Base-by-base conservation (phyloP, 2,888 invertebrate species). In the Ommatoiulus sabulosus region DNA sequence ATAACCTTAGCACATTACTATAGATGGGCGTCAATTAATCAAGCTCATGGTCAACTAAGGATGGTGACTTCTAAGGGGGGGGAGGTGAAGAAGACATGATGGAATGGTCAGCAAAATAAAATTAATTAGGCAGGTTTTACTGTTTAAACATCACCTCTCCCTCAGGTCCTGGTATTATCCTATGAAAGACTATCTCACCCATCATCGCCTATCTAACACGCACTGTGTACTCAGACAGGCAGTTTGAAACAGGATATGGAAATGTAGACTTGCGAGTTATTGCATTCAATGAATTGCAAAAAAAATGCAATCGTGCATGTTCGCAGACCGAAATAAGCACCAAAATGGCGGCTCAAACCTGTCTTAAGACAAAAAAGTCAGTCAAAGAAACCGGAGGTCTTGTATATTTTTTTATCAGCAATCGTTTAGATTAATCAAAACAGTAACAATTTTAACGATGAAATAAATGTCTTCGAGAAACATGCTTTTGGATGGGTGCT, bases 21-120 rank as follows among this genome's bases (percentile, higher is more conserved):
- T 35, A 20, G 63, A 63, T 63, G 63, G 63, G 63, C 63, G 63
- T 63, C 63, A 63, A 63, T 63, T 63, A 63, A 63, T 63, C 63
- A 63, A 63, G 63, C 63, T 63, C 63, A 63, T 63, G 63, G 63
- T 63, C 63, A 63, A 63, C 63, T 63, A 63, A 57, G 17, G 57
- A 57, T 63, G 63, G 63, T 20, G n/a, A 8, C 8, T 63, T 20
- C 20, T 6, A 20, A 17, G 52, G 63, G 63, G 63, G 63, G 17
- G 63, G 15, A 15, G 63, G 63, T 6, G 20, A 63, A 6, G 20
- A 63, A n/a, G 20, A 20, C 63, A 20, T 63, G 63, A 63, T 63
- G 63, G 63, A 63, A 63, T 63, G 63, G 63, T n/a, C 7, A 63
- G 63, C 7, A 4, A 17, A 15, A 5, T 12, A 57, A 63, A 63